phyloP scores from a whole-genome alignment of 1,140 invertebrate genomes.

The Magallana angulata region DNA sequence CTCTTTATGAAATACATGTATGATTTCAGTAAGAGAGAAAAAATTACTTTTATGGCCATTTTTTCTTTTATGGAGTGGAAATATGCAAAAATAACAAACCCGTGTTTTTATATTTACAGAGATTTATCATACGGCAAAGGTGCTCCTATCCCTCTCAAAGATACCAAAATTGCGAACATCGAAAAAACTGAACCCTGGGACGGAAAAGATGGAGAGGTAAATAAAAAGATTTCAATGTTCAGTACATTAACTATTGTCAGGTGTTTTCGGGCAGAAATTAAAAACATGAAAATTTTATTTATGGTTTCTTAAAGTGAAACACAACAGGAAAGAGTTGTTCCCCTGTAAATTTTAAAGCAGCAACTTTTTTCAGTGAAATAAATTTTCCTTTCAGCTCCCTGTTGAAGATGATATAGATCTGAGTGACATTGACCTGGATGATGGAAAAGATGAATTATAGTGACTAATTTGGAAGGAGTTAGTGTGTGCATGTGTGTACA shows the following conservation, averaged over 20 bases:
- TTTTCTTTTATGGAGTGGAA: too few species aligned
- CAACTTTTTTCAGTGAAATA: neutral
- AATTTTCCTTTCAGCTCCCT: constrained; percentile 82
- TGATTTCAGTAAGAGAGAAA: too few species aligned
- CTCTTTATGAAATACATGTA: too few species aligned
- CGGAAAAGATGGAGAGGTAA: constrained; percentile 93
- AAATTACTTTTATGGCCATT: too few species aligned
- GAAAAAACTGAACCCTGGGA: constrained; percentile 91
- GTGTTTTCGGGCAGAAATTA: too few species aligned
- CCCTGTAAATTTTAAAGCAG: neutral
- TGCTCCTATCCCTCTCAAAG: constrained; percentile 92
- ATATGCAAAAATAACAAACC: too few species aligned
- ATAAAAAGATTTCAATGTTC: neutral
- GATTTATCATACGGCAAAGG: constrained; percentile 97
- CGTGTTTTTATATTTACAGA: constrained; percentile 80
- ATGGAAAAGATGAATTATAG: constrained; percentile 70
- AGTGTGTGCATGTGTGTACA: constrained; percentile 26
- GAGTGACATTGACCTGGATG: constrained; percentile 93
- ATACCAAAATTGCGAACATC: constrained; percentile 89
- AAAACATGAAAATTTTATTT: too few species aligned
- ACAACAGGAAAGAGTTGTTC: too few species aligned
- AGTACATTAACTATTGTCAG: neutral
- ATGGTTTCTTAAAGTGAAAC: too few species aligned
- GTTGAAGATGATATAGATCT: constrained; percentile 95
- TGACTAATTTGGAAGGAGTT: neutral